phyloP scores from a whole-genome alignment of 2,797 vertebrate genomes.

The Nyctibius grandis region DNA sequence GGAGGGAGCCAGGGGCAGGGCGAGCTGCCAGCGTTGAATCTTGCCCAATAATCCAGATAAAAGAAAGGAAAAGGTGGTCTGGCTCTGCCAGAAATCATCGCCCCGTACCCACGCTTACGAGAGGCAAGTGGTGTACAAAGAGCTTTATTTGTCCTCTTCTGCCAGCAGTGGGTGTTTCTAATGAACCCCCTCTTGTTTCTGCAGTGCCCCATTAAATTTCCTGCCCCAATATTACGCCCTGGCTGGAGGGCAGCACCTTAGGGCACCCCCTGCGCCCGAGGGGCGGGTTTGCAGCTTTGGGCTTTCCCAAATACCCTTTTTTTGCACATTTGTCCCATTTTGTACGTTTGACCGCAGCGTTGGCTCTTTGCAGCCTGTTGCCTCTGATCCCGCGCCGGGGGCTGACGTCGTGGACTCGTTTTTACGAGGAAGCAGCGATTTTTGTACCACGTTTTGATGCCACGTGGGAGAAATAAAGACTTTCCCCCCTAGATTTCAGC shows the following conservation, averaged over 20 bases:
- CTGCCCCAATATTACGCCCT: fast-evolving
- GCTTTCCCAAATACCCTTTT: neutral
- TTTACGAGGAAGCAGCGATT: neutral
- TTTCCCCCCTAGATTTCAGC: neutral
- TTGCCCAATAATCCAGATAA: neutral
- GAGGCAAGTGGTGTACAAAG: neutral
- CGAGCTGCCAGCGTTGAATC: neutral
- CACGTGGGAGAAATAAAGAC: neutral
- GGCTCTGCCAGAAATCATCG: neutral
- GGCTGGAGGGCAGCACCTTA: neutral
- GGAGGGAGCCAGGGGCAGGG: neutral
- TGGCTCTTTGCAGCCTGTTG: neutral
- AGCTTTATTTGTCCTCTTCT: neutral
- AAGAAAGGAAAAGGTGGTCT: neutral
- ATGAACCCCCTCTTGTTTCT: neutral
- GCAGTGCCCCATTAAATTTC: neutral
- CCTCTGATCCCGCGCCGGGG: neutral
- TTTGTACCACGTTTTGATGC: neutral
- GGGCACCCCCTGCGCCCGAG: neutral
- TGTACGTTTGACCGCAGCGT: no score
- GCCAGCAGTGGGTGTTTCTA: neutral
- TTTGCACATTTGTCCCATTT: neutral
- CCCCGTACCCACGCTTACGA: neutral
- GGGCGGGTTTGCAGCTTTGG: neutral
- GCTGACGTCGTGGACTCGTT: neutral